phyloP scores from a whole-genome alignment of 2,888 invertebrate species.

The Lamproptera curius region DNA sequence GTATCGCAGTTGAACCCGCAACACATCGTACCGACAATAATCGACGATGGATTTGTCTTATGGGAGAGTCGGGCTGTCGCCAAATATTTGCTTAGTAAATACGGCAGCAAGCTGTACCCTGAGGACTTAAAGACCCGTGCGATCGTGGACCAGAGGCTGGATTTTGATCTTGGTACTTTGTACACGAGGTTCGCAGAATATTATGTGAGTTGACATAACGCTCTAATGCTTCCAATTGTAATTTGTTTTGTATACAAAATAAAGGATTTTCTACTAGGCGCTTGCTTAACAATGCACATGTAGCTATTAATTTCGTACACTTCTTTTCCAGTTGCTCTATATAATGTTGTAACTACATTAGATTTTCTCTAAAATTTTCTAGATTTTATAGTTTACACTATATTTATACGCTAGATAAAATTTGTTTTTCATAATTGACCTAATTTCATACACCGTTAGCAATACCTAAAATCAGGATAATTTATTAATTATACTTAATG shows the following conservation, averaged over 20 bases:
- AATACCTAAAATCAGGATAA: too few relatives aligned
- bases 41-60: slow-evolving; percentile 86
- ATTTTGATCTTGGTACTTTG: slow-evolving; percentile 86
- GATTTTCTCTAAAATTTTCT: too few relatives aligned
- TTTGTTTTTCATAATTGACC: too few relatives aligned
- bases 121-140: slow-evolving; percentile 84
- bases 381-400: too few relatives aligned
- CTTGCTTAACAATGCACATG: neutral
- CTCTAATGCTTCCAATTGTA: neutral
- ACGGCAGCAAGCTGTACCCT: slow-evolving; percentile 85
- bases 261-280: neutral
- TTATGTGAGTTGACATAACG: slow-evolving; percentile 74
- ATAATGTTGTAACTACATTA: too few relatives aligned
- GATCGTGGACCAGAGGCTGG: slow-evolving; percentile 85
- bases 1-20: slow-evolving; percentile 84
- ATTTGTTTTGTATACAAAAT: neutral
- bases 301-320: too few relatives aligned
- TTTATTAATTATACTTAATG: too few relatives aligned
- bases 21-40: slow-evolving; percentile 88
- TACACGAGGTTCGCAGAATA: slow-evolving; percentile 81
- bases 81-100: slow-evolving; percentile 85
- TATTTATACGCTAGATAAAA: too few relatives aligned
- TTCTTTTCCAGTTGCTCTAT: too few relatives aligned
- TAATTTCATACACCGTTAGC: too few relatives aligned
- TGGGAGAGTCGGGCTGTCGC: slow-evolving; percentile 91